Percentiles rank a stretch among this genome's conserved stretches.
Evolutionary conservation across 2,888 invertebrate genomes (phyloP).

Genomic region (Gymnosoma rotundatum): DNA sequence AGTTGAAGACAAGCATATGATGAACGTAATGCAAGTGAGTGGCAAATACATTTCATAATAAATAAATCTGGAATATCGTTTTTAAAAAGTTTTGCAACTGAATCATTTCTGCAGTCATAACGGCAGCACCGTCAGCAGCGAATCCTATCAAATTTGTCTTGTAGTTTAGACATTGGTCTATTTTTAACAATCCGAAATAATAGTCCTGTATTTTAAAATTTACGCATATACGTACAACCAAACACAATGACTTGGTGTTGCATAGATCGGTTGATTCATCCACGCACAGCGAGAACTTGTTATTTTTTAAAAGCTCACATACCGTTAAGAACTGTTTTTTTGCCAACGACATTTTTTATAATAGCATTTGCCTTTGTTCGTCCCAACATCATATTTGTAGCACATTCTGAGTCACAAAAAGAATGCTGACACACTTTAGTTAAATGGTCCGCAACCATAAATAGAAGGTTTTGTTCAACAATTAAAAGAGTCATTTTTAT

Average conservation of each 20-base stretch:
- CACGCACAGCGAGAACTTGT: neutral
- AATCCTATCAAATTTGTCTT: constrained; percentile 74
- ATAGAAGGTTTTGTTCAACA: constrained; percentile 34
- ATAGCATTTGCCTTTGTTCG: constrained; percentile 26
- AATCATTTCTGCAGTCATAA: too few species aligned
- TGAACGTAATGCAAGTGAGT: too few species aligned
- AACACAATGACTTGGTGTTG: constrained; percentile 14
- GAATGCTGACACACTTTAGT: constrained; percentile 19
- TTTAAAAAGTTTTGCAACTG: too few species aligned
- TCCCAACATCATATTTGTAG: constrained; percentile 21
- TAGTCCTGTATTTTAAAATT: constrained; percentile 32
- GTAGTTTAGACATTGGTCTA: constrained; percentile 66
- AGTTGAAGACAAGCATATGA: too few species aligned
- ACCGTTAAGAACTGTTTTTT: constrained; percentile 5
- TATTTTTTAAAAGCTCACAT: constrained; percentile 18
- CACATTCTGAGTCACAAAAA: constrained; percentile 2
- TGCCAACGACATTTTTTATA: constrained; percentile 31
- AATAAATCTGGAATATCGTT: too few species aligned
- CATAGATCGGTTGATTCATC: constrained; percentile 25
- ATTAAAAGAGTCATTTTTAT: constrained; percentile 16
- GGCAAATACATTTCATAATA: too few species aligned
- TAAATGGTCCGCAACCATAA: constrained; percentile 13
- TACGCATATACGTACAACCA: neutral
- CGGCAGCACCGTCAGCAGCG: constrained; percentile 66
- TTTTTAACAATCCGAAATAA: constrained; percentile 57